Evolutionary conservation across 1,140 invertebrate genomes (phyloP).

Genomic region (Hestina assimilis): DNA sequence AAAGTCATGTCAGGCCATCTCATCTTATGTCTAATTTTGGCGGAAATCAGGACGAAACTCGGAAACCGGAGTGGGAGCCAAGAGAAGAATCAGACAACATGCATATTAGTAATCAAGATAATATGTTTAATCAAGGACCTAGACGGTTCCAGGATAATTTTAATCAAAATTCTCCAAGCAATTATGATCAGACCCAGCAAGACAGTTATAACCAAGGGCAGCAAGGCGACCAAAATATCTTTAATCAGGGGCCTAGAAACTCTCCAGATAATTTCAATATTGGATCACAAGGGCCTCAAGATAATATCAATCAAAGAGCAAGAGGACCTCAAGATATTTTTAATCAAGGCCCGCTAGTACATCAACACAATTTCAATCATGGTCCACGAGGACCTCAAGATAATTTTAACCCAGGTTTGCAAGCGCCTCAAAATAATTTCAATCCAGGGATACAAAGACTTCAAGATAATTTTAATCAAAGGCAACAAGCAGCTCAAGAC

Average conservation of each 20-base stretch:
- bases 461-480: conserved; percentile 16
- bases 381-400: conserved; percentile 5
- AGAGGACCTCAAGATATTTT: neutral
- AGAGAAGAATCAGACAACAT: conserved; percentile 13
- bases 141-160: conserved; percentile 7
- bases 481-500: neutral
- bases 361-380: conserved; percentile 9
- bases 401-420: conserved; percentile 12
- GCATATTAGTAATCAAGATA: neutral
- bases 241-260: conserved; percentile 8
- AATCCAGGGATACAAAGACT: neutral
- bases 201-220: conserved; percentile 3
- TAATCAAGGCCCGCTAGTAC: conserved; percentile 4
- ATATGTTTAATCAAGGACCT: conserved; percentile 3
- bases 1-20: neutral
- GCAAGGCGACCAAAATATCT: conserved; percentile 7
- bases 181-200: conserved; percentile 17
- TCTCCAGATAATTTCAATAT: conserved; percentile 13
- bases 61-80: conserved; percentile 8
- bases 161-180: conserved; percentile 8
- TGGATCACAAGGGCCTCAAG: neutral
- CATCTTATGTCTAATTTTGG: conserved; percentile 5
- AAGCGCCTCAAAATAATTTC: neutral
- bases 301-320: conserved; percentile 9
- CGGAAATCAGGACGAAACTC: conserved; percentile 6